Base-by-base conservation (phyloP, 2,113 vertebrate species). In the Perognathus longimembris region DNA sequence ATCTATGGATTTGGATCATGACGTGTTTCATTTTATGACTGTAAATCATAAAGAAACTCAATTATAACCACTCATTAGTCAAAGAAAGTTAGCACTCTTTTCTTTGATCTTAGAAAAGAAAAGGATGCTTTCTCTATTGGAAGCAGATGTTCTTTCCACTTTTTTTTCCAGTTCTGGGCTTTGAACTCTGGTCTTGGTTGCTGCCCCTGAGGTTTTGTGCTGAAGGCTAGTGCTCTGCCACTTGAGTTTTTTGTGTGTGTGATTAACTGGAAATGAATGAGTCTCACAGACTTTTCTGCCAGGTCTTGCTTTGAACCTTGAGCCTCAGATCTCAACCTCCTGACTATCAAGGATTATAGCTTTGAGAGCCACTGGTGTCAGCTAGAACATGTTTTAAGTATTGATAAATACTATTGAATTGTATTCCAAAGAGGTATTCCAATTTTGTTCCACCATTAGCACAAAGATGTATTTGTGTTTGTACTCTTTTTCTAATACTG, bases 381-480 rank as follows among this genome's bases (percentile, higher is more conserved):
- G n/a, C n/a, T n/a, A n/a, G 59, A 61, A 18, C 18, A 34, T 77
- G 40, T 63, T 82, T 92, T 86, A 54, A 66, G 73, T 88, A 30
- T 78, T 83, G 36, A 78, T 93, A 26, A 85, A 54, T 89, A 85
- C 32, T 81, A 32, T 79, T 79, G 61, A 79, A 61, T 79, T 80
- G 6, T 21, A 89, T 80, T 50, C 28, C 36, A 66, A 93, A 66
- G 26, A 17, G 63, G 89, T 20, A 88, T 85, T 38, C n/a, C 84
- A 64, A 50, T 73, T 93, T 3, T 79, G 32, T 15, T 70, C 28
- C n/a, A 61, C 11, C 71, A 67, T 74, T 88, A 79, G n/a, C 77
- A 50, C 67, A 80, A 76, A 67, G 64, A 81, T n/a, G n/a, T 40
- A 86, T 92, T 89, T 24, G 15, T 86, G 73, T 77, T 36, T 8